phyloP scores from a whole-genome alignment of 2,888 invertebrate genomes.

The Scaptomyza caliginosa region DNA sequence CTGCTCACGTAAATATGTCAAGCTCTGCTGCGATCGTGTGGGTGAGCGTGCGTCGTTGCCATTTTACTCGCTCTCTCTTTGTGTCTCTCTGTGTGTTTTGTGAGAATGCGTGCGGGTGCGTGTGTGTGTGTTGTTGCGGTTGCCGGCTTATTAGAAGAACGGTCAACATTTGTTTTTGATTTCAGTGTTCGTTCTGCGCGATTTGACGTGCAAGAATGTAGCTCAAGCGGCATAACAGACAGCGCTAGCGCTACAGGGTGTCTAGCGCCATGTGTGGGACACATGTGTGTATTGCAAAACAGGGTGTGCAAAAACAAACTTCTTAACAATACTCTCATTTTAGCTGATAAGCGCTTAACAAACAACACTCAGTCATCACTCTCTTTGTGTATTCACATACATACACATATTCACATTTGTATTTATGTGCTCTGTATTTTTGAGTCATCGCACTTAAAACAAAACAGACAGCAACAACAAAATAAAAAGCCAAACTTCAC shows the following conservation, averaged over 20 bases:
- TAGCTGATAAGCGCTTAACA: conserved; percentile 67
- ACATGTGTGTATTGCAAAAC: conserved; percentile 39
- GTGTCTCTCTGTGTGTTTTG: conserved; percentile 8
- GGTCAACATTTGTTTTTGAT: conserved; percentile 79
- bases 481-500: conserved; percentile 52
- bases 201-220: conserved; percentile 74
- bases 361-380: conserved; percentile 6
- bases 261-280: conserved; percentile 44
- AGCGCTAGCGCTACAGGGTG: conserved; percentile 61
- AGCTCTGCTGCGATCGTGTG: conserved; percentile 51
- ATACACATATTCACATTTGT: neutral
- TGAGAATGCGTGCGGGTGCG: neutral
- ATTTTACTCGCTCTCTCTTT: conserved; percentile 12
- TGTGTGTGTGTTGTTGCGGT: conserved; percentile 32
- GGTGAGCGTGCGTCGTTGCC: conserved; percentile 58
- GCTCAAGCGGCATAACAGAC: conserved; percentile 41
- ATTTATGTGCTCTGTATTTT: conserved; percentile 29
- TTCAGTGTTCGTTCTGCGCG: conserved; percentile 56
- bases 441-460: conserved; percentile 76
- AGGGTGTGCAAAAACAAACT: conserved; percentile 37
- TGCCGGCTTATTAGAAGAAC: conserved; percentile 66
- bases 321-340: conserved; percentile 44
- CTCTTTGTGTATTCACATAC: neutral
- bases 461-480: conserved; percentile 48
- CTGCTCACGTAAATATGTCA: conserved; percentile 73